Conservation (phyloP, 2,113 vertebrate genomes). For the Leucoraja erinaceus region DNA sequence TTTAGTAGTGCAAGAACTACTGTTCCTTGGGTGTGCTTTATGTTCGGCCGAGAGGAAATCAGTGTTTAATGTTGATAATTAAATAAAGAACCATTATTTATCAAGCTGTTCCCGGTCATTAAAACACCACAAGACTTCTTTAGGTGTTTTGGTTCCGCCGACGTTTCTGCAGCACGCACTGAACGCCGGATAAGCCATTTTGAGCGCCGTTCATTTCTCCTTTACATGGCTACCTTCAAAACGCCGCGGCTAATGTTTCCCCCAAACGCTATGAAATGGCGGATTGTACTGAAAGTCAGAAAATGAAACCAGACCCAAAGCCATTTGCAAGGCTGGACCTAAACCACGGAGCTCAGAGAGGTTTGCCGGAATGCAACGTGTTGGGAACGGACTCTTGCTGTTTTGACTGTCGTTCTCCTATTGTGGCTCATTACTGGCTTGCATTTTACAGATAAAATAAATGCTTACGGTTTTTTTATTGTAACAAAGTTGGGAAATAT, state of each 20-base stretch:
- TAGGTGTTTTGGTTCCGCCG: not conserved
- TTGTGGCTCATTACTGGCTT: not conserved
- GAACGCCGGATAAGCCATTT: not conserved
- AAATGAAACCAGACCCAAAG: not conserved
- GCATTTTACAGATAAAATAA: not conserved
- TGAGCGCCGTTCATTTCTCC: not conserved
- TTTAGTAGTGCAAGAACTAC: not conserved
- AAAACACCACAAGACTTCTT: not conserved
- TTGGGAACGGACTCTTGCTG: not conserved
- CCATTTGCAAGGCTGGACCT: not conserved
- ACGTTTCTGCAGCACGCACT: too few relatives aligned
- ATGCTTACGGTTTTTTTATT: not conserved
- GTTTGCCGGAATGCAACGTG: not conserved
- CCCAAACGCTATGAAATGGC: constrained; percentile 22
- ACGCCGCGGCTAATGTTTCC: not conserved
- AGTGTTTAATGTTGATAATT: not conserved
- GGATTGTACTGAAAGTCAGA: constrained; percentile 15
- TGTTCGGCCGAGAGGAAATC: not conserved
- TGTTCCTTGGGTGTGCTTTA: not conserved
- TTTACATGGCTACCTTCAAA: not conserved
- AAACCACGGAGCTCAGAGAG: constrained; percentile 13
- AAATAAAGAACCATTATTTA: not conserved
- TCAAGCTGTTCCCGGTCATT: not conserved
- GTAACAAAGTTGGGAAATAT: not conserved
- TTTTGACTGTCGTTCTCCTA: not conserved